Percentiles rank a stretch among this genome's conserved stretches.
Conservation (phyloP, 2,113 vertebrate species). For the Raja brachyura region DNA sequence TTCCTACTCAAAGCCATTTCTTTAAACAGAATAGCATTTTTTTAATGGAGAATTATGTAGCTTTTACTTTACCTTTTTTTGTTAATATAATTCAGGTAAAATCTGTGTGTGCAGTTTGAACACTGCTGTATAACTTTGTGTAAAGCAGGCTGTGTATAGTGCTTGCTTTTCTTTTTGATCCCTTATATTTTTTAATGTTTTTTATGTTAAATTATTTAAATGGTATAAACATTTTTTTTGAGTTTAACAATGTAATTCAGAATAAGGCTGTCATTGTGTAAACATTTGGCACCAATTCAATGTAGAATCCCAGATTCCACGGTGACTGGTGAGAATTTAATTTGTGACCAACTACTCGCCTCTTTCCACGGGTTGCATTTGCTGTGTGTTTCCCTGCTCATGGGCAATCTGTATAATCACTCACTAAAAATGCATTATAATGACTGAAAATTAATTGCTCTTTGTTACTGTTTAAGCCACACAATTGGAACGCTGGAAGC, state of each 20-base stretch:
- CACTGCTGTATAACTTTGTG: not conserved
- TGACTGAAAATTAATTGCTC: not conserved
- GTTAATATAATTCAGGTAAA: conserved; percentile 8
- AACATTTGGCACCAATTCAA: not conserved
- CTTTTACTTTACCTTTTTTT: not conserved
- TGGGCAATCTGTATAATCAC: not conserved
- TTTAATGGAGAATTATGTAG: not conserved
- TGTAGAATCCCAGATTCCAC: not conserved
- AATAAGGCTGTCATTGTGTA: not conserved
- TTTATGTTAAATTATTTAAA: conserved; percentile 20
- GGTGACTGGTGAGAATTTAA: not conserved
- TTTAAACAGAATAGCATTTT: not conserved
- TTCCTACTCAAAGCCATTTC: not conserved
- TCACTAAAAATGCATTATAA: not conserved
- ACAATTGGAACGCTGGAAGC: not conserved
- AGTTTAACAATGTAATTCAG: not conserved
- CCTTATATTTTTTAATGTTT: not conserved
- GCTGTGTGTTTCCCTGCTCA: not conserved
- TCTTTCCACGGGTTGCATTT: not conserved
- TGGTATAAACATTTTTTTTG: not conserved
- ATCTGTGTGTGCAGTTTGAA: conserved; percentile 19
- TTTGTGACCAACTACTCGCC: not conserved
- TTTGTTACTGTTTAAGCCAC: not conserved
- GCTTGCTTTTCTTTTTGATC: not conserved
- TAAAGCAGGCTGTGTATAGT: not conserved